Conservation (phyloP, 2,888 invertebrate genomes). For the Brachyptera putata region DNA sequence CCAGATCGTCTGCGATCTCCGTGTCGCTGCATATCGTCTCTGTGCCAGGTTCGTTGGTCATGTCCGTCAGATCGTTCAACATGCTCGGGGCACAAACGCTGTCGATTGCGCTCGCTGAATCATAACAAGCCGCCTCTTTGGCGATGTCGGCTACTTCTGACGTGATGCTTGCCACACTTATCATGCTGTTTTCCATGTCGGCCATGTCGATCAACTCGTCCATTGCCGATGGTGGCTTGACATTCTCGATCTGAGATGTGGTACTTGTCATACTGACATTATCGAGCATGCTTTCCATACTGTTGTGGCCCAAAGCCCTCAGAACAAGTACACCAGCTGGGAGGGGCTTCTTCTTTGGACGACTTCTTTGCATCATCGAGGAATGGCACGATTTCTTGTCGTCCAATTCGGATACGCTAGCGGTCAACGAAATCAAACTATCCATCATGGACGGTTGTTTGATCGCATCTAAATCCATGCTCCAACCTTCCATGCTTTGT, state of each 20-base stretch:
- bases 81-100: slow-evolving; percentile 68
- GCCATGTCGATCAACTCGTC: slow-evolving; percentile 53
- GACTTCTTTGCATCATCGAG: slow-evolving; percentile 26
- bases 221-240: slow-evolving; percentile 80
- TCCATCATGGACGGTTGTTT: slow-evolving; percentile 76
- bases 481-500: slow-evolving; percentile 57
- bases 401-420: slow-evolving; percentile 43
- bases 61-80: slow-evolving; percentile 66
- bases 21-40: slow-evolving; percentile 55
- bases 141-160: slow-evolving; percentile 65
- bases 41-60: slow-evolving; percentile 49
- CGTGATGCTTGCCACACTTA: slow-evolving; percentile 77
- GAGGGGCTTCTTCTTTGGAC: slow-evolving; percentile 62
- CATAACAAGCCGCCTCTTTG: slow-evolving; percentile 19
- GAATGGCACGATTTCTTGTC: not conserved
- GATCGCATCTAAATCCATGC: slow-evolving; percentile 67
- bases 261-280: slow-evolving; percentile 53
- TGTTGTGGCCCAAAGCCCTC: slow-evolving; percentile 55
- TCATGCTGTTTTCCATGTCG: slow-evolving; percentile 78
- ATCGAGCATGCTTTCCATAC: slow-evolving; percentile 60
- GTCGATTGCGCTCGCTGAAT: slow-evolving; percentile 46
- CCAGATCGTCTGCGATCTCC: slow-evolving; percentile 40
- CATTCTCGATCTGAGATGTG: slow-evolving; percentile 67
- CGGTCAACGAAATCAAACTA: slow-evolving; percentile 56
- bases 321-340: slow-evolving; percentile 64